These are phyloP conservation scores for Eupithecia subumbrata DNA, from an alignment of 2,888 invertebrate species.

Conservation along the genomic window DNA sequence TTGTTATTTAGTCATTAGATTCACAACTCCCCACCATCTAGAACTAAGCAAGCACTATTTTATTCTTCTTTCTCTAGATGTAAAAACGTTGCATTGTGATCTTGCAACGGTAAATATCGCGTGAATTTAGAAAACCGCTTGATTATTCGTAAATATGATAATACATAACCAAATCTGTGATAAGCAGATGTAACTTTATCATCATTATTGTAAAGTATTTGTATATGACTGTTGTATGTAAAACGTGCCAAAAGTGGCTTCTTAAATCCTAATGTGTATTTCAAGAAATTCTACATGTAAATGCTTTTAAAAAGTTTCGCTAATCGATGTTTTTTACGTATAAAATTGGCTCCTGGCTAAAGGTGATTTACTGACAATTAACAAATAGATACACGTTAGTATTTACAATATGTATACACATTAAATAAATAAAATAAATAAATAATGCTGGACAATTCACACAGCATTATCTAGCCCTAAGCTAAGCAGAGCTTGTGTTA, in stretches of 20 bases:
- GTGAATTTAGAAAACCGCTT: background rate
- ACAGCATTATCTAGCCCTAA: too few relatives aligned
- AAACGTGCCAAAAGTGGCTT: conserved; percentile 74
- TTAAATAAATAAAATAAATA: too few relatives aligned
- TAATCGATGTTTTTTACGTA: background rate
- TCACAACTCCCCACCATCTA: conserved; percentile 55
- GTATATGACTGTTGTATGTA: conserved; percentile 42
- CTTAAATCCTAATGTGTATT: conserved; percentile 46
- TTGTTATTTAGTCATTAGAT: conserved; percentile 59
- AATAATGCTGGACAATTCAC: too few relatives aligned
- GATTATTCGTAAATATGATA: background rate
- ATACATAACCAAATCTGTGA: conserved; percentile 29
- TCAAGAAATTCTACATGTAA: background rate
- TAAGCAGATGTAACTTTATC: conserved; percentile 25
- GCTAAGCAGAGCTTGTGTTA: too few relatives aligned
- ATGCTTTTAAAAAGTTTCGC: background rate
- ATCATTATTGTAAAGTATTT: conserved; percentile 24
- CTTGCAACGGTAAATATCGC: background rate
- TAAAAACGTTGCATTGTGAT: background rate
- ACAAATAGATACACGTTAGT: too few relatives aligned
- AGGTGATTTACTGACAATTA: too few relatives aligned
- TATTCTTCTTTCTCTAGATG: conserved; percentile 23
- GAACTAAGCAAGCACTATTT: conserved; percentile 37
- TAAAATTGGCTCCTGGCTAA: too few relatives aligned
- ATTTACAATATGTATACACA: too few relatives aligned